Evolutionary conservation across 2,888 invertebrate species (phyloP), one percentile per base, ranked within the genome.

Genomic region (Raillietiella orientalis): DNA sequence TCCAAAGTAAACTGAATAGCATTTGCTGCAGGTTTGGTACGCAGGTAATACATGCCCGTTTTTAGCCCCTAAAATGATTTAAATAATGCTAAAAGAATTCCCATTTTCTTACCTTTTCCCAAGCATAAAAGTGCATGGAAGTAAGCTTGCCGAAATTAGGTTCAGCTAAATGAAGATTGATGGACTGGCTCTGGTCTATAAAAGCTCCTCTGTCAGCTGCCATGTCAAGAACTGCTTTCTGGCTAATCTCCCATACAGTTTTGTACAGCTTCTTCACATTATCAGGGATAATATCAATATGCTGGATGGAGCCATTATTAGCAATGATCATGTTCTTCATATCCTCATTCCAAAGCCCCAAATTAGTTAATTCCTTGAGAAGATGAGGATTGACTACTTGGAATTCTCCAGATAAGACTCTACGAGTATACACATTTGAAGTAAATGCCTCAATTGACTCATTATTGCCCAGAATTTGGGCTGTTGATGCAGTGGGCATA

Each of bases 401-500:
- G 42, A 87, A 90, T 50, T 90, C 87, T 1, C 93, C 93, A 3
- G 84, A 84, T 4, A 90, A 52, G 2, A 96, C 93, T 25, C 87
- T 15, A 17, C 93, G 55, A 12, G 71, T 66, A 47, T 93, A 96
- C 37, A 96, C 77, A 43, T 96, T 96, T 17, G 77, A 84, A 1
- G 90, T 93, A 46, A 90, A 96, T 0, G 96, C 79, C 47, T 96
- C 96, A 40, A 90, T 71, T 1, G 87, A 77, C 47, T 96, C 93
- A 44, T 93, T 96, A 44, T 96, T 99, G 11, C 96, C 96, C 23
- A 96, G 59, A 41, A 99, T 99, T 50, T 96, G 93, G 3, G 96
- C 93, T 0, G 93, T 96, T 2, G 90, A 87, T 5, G 93, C 90
- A 4, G 93, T 96, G 1, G 93, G 93, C 93, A 96, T 96, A 1